Conservation (phyloP, 1,140 invertebrate species). For the Thrips palmi region DNA sequence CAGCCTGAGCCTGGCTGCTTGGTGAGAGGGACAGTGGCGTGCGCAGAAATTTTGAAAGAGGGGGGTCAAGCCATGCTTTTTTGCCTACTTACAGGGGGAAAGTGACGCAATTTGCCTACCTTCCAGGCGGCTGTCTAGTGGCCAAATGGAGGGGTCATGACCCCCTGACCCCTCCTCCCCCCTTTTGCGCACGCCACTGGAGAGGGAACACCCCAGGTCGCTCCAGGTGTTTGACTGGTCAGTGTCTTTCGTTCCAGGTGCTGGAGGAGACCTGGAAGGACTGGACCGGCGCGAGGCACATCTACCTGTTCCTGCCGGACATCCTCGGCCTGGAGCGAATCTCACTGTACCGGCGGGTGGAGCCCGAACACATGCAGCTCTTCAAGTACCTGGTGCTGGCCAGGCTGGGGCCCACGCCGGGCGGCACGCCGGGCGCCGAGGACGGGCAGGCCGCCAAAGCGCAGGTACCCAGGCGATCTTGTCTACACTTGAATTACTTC, state of each 20-base stretch:
- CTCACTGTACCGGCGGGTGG: conserved; percentile 23
- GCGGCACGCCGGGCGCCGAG: too few relatives aligned
- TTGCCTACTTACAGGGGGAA: too few relatives aligned
- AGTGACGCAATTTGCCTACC: too few relatives aligned
- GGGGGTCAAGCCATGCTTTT: background rate
- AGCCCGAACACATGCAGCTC: conserved; percentile 22
- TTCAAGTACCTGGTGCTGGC: conserved; percentile 29
- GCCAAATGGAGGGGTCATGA: too few relatives aligned
- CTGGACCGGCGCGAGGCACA: conserved; percentile 28
- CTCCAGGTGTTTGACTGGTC: background rate
- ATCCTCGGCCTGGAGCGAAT: conserved; percentile 25
- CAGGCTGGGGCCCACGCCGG: conserved; percentile 12
- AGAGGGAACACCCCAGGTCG: background rate
- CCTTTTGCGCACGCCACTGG: background rate
- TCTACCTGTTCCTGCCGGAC: conserved; percentile 26
- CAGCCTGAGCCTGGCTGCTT: background rate
- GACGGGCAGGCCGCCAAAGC: background rate
- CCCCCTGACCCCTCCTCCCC: too few relatives aligned
- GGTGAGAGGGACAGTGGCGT: background rate
- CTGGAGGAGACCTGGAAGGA: conserved; percentile 30
- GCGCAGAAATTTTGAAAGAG: background rate
- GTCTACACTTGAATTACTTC: background rate
- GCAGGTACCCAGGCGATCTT: background rate
- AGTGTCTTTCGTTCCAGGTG: conserved; percentile 14
- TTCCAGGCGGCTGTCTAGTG: too few relatives aligned